A percentile compares a stretch with the other conserved stretches of the same genome.
Evolutionary conservation across 2,888 invertebrate genomes (phyloP).

Genomic region (Anticlea derivata): DNA sequence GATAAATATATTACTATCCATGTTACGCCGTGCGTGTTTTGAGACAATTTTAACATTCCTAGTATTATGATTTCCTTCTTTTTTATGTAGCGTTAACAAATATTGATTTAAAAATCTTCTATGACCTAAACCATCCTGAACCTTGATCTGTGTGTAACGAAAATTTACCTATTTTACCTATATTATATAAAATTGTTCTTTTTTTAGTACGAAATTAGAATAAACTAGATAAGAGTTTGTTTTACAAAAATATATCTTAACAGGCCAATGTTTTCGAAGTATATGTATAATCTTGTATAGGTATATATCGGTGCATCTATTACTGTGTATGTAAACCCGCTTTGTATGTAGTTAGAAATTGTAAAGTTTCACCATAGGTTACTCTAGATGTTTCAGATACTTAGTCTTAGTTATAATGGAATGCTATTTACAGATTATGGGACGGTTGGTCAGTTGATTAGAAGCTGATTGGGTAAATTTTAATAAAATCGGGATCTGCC

Average conservation of each 20-base stretch:
- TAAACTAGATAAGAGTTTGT: constrained; percentile 51
- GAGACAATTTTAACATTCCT: constrained; percentile 24
- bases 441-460: constrained; percentile 47
- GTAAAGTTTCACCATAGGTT: constrained; percentile 58
- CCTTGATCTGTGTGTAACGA: constrained; percentile 63
- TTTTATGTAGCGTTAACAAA: constrained; percentile 15
- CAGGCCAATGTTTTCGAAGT: constrained; percentile 55
- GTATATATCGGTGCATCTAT: constrained; percentile 46
- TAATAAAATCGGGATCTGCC: constrained; percentile 24
- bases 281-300: constrained; percentile 49
- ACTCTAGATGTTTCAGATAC: constrained; percentile 57
- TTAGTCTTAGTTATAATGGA: constrained; percentile 43
- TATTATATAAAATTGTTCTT: constrained; percentile 58
- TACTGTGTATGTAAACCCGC: constrained; percentile 64
- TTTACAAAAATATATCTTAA: constrained; percentile 46
- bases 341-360: constrained; percentile 68
- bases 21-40: constrained; percentile 30
- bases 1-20: constrained; percentile 10
- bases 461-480: constrained; percentile 15
- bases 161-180: constrained; percentile 58
- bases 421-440: constrained; percentile 37
- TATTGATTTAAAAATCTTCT: constrained; percentile 12
- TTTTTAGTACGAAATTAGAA: constrained; percentile 51
- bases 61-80: constrained; percentile 7
- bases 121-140: constrained; percentile 28